Conservation (phyloP, 2,888 invertebrate genomes). For the Mamestra brassicae region DNA sequence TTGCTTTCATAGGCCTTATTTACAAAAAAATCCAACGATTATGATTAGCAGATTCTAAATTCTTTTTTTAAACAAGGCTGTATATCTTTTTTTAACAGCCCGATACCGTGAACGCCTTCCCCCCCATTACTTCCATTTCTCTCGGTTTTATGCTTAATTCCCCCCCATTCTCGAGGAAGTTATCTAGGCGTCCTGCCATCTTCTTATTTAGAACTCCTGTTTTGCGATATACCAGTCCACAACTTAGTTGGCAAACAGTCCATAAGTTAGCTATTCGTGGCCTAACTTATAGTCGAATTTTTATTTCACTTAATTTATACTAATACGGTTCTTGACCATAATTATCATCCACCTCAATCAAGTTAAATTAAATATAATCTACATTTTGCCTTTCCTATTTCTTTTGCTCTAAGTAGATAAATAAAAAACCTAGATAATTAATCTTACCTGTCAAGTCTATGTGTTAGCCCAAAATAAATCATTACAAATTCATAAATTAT, state of each 20-base stretch:
- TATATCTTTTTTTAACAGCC: too few species aligned
- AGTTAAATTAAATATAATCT: neutral
- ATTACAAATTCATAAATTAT: constrained; percentile 30
- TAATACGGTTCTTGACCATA: neutral
- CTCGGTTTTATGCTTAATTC: neutral
- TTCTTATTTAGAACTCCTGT: neutral
- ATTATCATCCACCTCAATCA: neutral
- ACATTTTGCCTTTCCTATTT: constrained; percentile 3
- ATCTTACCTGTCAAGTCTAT: constrained; percentile 23
- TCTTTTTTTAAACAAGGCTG: too few species aligned
- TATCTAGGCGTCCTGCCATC: neutral
- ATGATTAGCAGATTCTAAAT: too few species aligned
- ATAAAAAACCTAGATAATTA: constrained; percentile 12
- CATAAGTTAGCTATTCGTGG: too few species aligned
- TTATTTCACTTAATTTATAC: neutral
- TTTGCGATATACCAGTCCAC: neutral
- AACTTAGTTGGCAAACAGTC: neutral
- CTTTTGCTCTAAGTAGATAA: neutral
- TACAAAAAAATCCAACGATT: too few species aligned
- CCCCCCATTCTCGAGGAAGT: neutral
- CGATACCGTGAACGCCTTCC: too few species aligned
- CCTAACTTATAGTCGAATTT: neutral
- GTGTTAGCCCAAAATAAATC: constrained; percentile 11
- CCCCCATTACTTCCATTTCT: neutral
- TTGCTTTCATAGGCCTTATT: too few species aligned